Evolutionary conservation across 2,113 vertebrate species (phyloP), one percentile per base, ranked within the genome.

Genomic region (Callithrix jacchus): DNA sequence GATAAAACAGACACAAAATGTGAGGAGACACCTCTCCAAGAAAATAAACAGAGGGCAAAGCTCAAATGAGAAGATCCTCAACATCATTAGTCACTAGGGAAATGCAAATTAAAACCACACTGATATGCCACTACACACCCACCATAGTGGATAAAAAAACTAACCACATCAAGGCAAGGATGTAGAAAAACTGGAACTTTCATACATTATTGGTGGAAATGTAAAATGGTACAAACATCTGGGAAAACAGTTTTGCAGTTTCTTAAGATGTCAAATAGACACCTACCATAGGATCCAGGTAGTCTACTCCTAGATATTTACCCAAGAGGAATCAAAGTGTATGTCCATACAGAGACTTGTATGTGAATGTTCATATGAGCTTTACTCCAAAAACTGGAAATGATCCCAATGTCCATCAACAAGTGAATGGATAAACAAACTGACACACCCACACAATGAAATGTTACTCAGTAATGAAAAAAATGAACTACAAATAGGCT

Each of bases 351-450:
- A 92, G 87, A 82, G 66, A 71, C 16, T 70, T 66, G n/a, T 64
- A 52, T 23, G 30, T 64, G 49, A 40, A 83, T 45, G 47, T 42
- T 45, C 25, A 13, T 10, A 64, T 47, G 4, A 77, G 8, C 40
- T 94, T 89, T 81, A 80, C 61, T 88, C 35, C 21, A 40, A 91
- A 85, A 68, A 81, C 3, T 45, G 25, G 27, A 95, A 84, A 79
- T 9, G 61, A 91, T 35, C 12, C n/a, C 56, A 87, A 42, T 58
- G 47, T 66, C 52, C n/a, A 95, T 42, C 20, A 93, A 87, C 5
- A 87, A 89, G 12, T 66, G 71, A 97, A 90, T 47, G 73, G 32
- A 80, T 83, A 35, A 88, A 96, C 45, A 92, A 94, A 58, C 8
- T 45, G 35, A 64, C 94, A 70, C 35, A 76, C 32, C 18, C 54